phyloP scores from a whole-genome alignment of 2,113 vertebrate species.

The Haplochromis burtoni region DNA sequence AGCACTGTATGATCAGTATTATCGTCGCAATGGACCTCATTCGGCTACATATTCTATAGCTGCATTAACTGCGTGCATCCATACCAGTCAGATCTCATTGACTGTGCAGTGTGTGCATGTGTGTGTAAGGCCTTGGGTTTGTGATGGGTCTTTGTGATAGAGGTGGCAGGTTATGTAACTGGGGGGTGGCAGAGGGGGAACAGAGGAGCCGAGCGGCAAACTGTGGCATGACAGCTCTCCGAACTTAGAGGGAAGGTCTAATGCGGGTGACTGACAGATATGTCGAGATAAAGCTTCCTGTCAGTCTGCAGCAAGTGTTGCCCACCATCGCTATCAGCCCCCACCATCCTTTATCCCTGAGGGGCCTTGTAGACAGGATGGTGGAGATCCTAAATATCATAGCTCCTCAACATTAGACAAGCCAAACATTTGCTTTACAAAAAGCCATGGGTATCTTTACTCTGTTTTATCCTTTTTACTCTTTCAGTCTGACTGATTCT shows the following conservation, averaged over 20 bases:
- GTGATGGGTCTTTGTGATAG: constrained; percentile 28
- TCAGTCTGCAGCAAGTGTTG: constrained; percentile 36
- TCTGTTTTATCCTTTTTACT: background rate
- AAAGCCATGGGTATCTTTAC: background rate
- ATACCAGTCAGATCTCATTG: constrained; percentile 1
- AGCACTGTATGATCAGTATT: constrained; percentile 49
- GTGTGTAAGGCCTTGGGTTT: background rate
- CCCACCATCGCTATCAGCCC: background rate
- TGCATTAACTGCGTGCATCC: background rate
- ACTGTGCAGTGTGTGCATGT: background rate
- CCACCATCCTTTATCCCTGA: background rate
- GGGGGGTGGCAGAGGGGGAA: background rate
- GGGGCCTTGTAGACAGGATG: constrained; percentile 16
- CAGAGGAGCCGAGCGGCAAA: constrained; percentile 20
- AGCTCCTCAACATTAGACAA: background rate
- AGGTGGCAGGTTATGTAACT: constrained; percentile 54
- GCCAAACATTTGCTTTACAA: constrained; percentile 12
- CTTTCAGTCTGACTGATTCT: background rate
- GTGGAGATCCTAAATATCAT: constrained; percentile 13
- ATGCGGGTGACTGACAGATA: constrained; percentile 46
- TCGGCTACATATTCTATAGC: constrained; percentile 16
- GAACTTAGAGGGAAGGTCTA: constrained; percentile 32
- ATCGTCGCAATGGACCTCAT: constrained; percentile 19
- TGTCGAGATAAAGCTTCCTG: constrained; percentile 55
- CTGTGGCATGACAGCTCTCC: constrained; percentile 47